Conservation (phyloP, 2,113 vertebrate genomes). For the Chaetorhynchus papuensis region DNA sequence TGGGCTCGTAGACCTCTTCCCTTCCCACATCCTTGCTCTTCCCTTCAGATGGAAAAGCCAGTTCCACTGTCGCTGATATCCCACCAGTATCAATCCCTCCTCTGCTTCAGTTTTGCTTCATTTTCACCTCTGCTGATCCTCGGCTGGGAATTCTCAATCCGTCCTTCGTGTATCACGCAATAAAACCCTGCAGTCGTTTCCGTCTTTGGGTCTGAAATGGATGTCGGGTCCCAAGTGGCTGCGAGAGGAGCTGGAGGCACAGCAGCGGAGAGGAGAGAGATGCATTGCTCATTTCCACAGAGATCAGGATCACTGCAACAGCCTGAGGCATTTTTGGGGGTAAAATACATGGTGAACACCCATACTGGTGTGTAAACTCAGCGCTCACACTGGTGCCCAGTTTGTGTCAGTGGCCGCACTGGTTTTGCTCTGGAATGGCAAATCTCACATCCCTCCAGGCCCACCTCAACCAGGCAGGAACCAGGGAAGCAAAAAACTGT, state of each 20-base stretch:
- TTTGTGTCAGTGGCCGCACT: accelerated
- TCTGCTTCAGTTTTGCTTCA: slow-evolving; percentile 11
- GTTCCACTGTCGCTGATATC: background rate
- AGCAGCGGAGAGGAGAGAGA: background rate
- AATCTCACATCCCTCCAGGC: background rate
- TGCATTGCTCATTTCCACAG: background rate
- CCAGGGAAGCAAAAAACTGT: background rate
- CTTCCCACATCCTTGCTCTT: slow-evolving; percentile 53
- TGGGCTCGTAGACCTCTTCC: slow-evolving; percentile 1
- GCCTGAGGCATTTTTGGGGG: background rate
- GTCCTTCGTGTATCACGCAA: background rate
- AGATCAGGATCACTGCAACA: accelerated
- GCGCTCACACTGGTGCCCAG: accelerated
- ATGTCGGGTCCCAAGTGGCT: background rate
- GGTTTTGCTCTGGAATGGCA: background rate
- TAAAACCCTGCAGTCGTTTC: background rate
- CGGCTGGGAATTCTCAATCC: background rate
- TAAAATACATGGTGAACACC: accelerated
- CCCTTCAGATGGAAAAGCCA: slow-evolving; percentile 54
- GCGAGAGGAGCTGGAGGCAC: background rate
- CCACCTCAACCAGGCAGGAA: background rate
- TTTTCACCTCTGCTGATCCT: background rate
- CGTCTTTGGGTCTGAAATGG: background rate
- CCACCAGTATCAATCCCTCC: background rate
- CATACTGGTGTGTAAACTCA: accelerated